Percentiles rank a stretch among this genome's conserved stretches.
phyloP scores from a whole-genome alignment of 30 jellyfish, hydroid and myxozoan genomes.

The Mastigias papua region DNA sequence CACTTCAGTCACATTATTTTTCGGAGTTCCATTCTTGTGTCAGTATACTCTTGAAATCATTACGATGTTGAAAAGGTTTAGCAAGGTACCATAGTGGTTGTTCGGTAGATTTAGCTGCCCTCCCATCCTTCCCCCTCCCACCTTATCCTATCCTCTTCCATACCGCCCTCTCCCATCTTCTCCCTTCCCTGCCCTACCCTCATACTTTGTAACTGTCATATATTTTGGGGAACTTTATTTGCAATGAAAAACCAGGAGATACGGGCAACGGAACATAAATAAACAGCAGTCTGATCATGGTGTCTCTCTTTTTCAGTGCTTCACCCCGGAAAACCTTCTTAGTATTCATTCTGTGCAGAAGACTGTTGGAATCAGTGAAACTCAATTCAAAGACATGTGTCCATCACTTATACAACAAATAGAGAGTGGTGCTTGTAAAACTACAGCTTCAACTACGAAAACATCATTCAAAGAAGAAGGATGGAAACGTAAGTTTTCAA shows the following conservation, averaged over 20 bases:
- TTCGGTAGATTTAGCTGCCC: too few species aligned
- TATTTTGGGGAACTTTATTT: not conserved
- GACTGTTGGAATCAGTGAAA: constrained; percentile 39
- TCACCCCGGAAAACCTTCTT: constrained; percentile 77
- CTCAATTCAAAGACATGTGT: constrained; percentile 74
- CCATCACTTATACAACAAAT: constrained; percentile 89
- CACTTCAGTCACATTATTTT: too few species aligned
- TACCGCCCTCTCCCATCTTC: too few species aligned
- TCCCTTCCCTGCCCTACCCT: too few species aligned
- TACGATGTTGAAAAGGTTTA: too few species aligned
- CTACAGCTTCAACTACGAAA: constrained; percentile 9
- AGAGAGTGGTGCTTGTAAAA: constrained; percentile 88
- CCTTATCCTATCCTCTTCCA: too few species aligned
- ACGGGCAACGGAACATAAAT: not conserved
- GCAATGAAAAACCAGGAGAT: not conserved
- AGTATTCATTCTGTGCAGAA: constrained; percentile 53
- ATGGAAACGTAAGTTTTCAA: constrained; percentile 90
- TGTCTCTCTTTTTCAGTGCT: constrained; percentile 67
- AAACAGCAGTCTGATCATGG: not conserved
- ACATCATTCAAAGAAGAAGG: constrained; percentile 46
- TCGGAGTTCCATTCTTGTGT: too few species aligned
- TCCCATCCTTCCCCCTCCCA: too few species aligned
- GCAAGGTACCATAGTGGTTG: too few species aligned
- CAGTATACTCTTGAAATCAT: too few species aligned
- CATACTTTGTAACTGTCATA: too few species aligned